phyloP scores from a whole-genome alignment of 2,888 invertebrate genomes.

The Limnephilus lunatus region DNA sequence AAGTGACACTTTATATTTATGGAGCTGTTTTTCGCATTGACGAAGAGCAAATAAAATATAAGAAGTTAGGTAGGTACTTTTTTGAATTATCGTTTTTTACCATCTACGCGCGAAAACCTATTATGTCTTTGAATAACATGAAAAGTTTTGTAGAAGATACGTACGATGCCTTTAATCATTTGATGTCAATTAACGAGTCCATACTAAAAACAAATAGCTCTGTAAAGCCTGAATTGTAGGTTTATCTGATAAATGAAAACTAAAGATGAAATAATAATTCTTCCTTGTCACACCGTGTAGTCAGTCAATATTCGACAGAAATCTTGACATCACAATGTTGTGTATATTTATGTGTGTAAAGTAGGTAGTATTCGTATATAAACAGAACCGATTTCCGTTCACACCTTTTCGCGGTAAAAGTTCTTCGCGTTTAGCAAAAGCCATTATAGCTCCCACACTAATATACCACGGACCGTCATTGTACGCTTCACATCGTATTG shows the following conservation, averaged over 20 bases:
- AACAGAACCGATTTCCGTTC: constrained; percentile 55
- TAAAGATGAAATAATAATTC: not conserved
- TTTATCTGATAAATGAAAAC: not conserved
- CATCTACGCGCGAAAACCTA: too few relatives aligned
- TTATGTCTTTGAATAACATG: too few relatives aligned
- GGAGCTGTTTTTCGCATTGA: too few relatives aligned
- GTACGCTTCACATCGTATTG: constrained; percentile 10
- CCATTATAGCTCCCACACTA: constrained; percentile 53
- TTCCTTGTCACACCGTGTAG: not conserved
- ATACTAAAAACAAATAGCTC: not conserved
- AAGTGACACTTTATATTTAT: too few relatives aligned
- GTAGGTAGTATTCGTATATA: constrained; percentile 5
- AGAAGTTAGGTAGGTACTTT: too few relatives aligned
- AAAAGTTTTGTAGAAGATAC: too few relatives aligned
- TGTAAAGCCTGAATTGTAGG: not conserved
- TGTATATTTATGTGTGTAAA: constrained; percentile 19
- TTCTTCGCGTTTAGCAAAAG: constrained; percentile 55
- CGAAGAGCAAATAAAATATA: too few relatives aligned
- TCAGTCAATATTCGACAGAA: not conserved
- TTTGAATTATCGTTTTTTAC: too few relatives aligned
- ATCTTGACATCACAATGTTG: constrained; percentile 22
- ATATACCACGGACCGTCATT: constrained; percentile 39
- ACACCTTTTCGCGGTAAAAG: constrained; percentile 57
- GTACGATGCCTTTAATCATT: not conserved
- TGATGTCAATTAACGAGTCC: not conserved